phyloP scores from a whole-genome alignment of 1,140 invertebrate species.

The Heliconius himera region DNA sequence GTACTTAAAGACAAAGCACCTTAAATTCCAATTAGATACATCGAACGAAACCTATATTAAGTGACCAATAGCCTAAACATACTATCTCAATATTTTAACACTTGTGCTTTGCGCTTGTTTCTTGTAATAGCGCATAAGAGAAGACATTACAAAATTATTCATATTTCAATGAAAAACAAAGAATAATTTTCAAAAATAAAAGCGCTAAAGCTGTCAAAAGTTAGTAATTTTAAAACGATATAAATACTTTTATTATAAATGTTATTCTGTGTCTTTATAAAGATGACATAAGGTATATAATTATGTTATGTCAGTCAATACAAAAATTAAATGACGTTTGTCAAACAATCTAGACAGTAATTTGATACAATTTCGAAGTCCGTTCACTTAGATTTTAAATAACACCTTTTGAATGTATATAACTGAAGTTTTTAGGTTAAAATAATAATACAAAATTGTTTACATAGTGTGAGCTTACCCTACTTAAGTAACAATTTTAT shows the following conservation, averaged over 20 bases:
- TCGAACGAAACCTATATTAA: background rate
- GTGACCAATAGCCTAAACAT: background rate
- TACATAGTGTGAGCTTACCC: background rate
- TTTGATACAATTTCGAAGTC: conserved; percentile 57
- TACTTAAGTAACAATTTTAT: background rate
- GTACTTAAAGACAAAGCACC: background rate
- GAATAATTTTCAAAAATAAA: background rate
- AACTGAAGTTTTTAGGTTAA: conserved; percentile 11
- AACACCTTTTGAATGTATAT: conserved; percentile 58
- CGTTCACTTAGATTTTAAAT: conserved; percentile 29
- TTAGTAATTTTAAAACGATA: background rate
- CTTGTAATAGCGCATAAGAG: conserved; percentile 30
- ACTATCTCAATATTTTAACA: background rate
- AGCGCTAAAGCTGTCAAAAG: conserved; percentile 8
- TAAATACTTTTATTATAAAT: background rate
- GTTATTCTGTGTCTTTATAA: background rate
- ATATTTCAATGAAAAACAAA: background rate
- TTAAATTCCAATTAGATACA: background rate
- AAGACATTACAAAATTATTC: conserved; percentile 20
- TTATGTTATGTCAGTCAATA: background rate
- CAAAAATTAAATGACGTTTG: background rate
- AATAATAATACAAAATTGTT: conserved; percentile 5
- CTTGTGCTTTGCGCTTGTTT: conserved; percentile 17
- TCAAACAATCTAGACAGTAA: conserved; percentile 44
- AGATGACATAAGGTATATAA: background rate